These are phyloP conservation scores for Pemphredon lugubris DNA, from an alignment of 2,888 invertebrate genomes.

Conservation along the genomic window DNA sequence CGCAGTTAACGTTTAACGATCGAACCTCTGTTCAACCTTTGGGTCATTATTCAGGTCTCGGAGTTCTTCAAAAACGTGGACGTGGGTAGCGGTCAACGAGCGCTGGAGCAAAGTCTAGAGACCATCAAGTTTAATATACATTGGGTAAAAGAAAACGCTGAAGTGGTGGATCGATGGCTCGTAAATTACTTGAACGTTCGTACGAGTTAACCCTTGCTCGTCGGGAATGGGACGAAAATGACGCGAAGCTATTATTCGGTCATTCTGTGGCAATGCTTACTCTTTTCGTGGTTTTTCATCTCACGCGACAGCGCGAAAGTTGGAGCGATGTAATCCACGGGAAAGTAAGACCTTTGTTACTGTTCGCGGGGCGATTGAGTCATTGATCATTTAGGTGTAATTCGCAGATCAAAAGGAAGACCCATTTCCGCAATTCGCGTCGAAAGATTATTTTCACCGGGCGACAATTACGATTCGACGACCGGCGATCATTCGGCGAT, in stretches of 20 bases:
- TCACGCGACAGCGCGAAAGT: constrained; percentile 33
- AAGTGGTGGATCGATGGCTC: constrained; percentile 83
- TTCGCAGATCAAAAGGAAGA: constrained; percentile 50
- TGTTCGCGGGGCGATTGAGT: constrained; percentile 22
- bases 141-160: constrained; percentile 86
- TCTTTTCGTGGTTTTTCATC: constrained; percentile 44
- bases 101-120: constrained; percentile 89
- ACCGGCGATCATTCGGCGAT: constrained; percentile 6
- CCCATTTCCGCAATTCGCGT: constrained; percentile 47
- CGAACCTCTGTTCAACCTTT: not conserved
- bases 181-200: constrained; percentile 72
- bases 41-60: constrained; percentile 83
- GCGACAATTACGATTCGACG: constrained; percentile 8
- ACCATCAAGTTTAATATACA: constrained; percentile 91
- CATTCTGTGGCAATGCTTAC: constrained; percentile 37
- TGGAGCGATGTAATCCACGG: constrained; percentile 24
- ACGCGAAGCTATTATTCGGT: constrained; percentile 35
- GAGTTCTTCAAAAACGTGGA: constrained; percentile 83
- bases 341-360: constrained; percentile 31
- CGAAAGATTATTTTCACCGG: constrained; percentile 42
- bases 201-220: constrained; percentile 59
- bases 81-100: constrained; percentile 84
- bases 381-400: constrained; percentile 46
- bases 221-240: constrained; percentile 47
- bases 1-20: not conserved